phyloP scores from a whole-genome alignment of 2,797 vertebrate genomes.

The Hyperoplus immaculatus region DNA sequence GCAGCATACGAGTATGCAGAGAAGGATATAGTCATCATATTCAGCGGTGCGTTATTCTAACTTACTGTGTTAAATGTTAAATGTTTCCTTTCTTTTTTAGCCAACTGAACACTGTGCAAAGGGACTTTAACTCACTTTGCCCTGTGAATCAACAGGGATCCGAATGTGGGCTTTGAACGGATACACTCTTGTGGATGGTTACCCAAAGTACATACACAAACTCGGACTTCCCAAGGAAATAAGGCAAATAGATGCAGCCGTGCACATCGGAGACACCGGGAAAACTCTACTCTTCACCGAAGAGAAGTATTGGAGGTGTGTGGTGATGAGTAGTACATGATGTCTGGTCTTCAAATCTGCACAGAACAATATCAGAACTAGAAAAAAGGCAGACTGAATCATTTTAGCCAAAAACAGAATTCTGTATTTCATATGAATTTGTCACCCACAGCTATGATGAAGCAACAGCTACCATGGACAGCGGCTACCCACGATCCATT shows the following conservation, averaged over 20 bases:
- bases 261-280: slow-evolving; percentile 87
- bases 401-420: too few relatives aligned
- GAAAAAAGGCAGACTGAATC: background rate
- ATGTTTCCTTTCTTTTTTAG: background rate
- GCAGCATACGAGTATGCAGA: slow-evolving; percentile 93
- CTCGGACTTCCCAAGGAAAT: slow-evolving; percentile 92
- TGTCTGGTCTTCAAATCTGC: background rate
- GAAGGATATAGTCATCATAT: slow-evolving; percentile 86
- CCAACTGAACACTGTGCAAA: background rate
- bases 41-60: slow-evolving; percentile 79
- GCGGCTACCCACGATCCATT: slow-evolving; percentile 88
- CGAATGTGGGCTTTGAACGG: slow-evolving; percentile 95
- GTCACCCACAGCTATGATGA: slow-evolving; percentile 89
- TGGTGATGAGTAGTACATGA: background rate
- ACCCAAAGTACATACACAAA: slow-evolving; percentile 94
- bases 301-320: slow-evolving; percentile 95
- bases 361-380: too few relatives aligned
- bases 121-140: background rate
- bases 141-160: slow-evolving; percentile 85
- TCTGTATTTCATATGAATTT: slow-evolving; percentile 13
- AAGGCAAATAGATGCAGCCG: slow-evolving; percentile 91
- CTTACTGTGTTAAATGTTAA: background rate
- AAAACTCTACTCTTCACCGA: slow-evolving; percentile 94
- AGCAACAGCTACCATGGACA: slow-evolving; percentile 86
- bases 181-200: slow-evolving; percentile 91